Evolutionary conservation across 1,140 invertebrate species (phyloP), one percentile per base, ranked within the genome.

Genomic region (Hermetia illucens): DNA sequence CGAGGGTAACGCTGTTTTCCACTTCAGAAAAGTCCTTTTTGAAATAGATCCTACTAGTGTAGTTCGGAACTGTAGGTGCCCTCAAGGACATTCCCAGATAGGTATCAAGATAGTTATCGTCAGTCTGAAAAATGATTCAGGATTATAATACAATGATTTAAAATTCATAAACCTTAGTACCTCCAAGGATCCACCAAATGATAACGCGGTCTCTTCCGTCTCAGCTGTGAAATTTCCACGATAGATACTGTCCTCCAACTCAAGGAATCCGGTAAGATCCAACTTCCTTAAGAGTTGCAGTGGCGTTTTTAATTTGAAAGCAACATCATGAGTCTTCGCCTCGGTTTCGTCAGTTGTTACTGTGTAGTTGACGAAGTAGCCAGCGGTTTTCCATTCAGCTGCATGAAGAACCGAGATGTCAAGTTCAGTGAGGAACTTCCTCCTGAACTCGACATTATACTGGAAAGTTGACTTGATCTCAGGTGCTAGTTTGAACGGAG

Each of bases 21-120:
- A 61, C 52, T 17, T 71, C 69, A 0, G 70, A 71, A 33, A 79
- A 75, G 48, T 82, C 74, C 45, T 79, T 78, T 40, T 72, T 76
- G 5, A 74, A 68, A 29, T 66, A 56, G 32, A 75, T 60, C 36
- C 68, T 68, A 12, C 74, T 71, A 42, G 62, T 68, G 15, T 80
- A 79, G 21, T 82, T 59, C 13, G 63, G 64, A 15, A 82, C 58
- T 19, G 72, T 57, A 0, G 71, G 62, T 8, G 76, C 74, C 5
- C 69, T 68, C 9, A 81, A 51, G 30, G 72, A 61, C 4, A 76
- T 43, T 20, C 65, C 64, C 9, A 75, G 47, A 0, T 61, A 63
- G 2, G 69, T 63, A 40, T 77, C 72, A 5, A 78, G 50, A 43
- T 73, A 77, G 5, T 64, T 68, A 24, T 77, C 68, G 41, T 77